phyloP scores from a whole-genome alignment of 2,797 vertebrate genomes.

The Falco concolor region DNA sequence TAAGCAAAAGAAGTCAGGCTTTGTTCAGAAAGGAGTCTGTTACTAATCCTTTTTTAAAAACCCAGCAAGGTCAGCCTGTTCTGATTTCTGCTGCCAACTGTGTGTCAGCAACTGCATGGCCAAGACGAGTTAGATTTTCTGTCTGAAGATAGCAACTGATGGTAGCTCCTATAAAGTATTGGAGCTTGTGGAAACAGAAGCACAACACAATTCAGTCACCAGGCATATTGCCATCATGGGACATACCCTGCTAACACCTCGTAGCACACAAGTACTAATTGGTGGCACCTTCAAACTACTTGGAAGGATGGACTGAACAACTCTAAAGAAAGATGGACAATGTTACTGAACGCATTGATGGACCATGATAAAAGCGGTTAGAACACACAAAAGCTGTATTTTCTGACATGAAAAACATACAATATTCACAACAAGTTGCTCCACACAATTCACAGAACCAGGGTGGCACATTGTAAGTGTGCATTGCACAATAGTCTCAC shows the following conservation, averaged over 20 bases:
- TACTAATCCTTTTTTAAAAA: not conserved
- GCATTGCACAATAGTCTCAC: accelerated
- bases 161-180: not conserved
- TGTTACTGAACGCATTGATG: not conserved
- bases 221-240: not conserved
- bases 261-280: accelerated
- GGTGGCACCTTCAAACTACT: not conserved
- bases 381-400: not conserved
- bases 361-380: not conserved
- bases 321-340: not conserved
- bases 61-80: not conserved
- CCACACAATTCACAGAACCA: not conserved
- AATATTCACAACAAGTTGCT: not conserved
- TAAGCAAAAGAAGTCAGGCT: not conserved
- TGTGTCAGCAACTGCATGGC: not conserved
- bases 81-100: not conserved
- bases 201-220: not conserved
- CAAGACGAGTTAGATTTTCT: not conserved
- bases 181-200: not conserved
- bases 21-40: not conserved
- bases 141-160: not conserved
- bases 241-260: not conserved
- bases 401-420: not conserved
- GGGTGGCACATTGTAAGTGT: accelerated
- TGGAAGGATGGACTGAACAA: not conserved